Conservation (phyloP, 2,888 invertebrate genomes). For the Acanthoscelides obtectus region DNA sequence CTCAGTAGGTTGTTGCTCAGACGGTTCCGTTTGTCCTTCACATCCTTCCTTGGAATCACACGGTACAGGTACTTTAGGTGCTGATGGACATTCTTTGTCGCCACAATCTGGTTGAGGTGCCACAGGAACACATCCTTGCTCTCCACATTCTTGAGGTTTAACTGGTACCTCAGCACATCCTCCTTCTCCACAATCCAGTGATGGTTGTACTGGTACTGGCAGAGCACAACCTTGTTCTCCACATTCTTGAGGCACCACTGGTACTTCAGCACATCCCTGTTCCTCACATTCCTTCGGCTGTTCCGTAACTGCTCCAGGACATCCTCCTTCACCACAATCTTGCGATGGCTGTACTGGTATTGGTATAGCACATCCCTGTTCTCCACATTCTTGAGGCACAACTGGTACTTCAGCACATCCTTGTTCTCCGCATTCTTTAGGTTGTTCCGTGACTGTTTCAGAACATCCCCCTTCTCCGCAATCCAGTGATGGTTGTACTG, state of each 20-base stretch:
- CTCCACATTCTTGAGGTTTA: background rate
- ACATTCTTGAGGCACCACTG: constrained; percentile 2
- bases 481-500: background rate
- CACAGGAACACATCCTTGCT: background rate
- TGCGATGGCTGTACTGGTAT: background rate
- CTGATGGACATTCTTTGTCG: background rate
- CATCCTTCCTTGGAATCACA: background rate
- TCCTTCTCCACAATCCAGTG: constrained; percentile 2
- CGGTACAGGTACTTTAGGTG: background rate
- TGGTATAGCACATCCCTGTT: background rate
- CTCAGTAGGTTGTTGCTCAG: background rate
- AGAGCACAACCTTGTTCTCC: background rate
- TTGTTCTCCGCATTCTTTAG: background rate
- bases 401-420: background rate
- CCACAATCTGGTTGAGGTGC: background rate
- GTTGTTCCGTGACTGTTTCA: background rate
- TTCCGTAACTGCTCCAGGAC: background rate
- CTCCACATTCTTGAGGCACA: background rate
- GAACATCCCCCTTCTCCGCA: background rate
- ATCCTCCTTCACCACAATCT: constrained; percentile 2
- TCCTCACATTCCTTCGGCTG: background rate
- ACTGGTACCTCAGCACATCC: background rate
- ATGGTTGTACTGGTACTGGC: background rate
- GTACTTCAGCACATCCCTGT: background rate
- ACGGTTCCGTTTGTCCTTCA: background rate